Conservation (phyloP, 1,140 invertebrate species). For the Trichonephila clavipes region DNA sequence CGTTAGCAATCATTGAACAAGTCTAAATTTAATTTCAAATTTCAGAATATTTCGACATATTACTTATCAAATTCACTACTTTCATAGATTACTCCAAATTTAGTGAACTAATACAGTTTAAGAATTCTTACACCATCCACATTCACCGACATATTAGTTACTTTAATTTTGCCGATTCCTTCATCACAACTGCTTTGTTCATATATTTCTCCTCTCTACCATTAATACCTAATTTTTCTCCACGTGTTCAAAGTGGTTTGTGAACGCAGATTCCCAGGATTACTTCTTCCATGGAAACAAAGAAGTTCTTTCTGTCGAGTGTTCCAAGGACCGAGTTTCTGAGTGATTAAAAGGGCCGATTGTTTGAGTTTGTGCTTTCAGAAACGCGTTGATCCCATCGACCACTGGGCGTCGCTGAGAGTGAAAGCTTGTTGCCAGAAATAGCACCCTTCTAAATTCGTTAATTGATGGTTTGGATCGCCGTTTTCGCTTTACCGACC, state of each 20-base stretch:
- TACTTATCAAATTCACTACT: too few relatives aligned
- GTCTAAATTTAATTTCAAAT: too few relatives aligned
- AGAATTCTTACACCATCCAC: too few relatives aligned
- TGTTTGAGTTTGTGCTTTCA: slow-evolving; percentile 30
- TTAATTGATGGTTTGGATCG: slow-evolving; percentile 30
- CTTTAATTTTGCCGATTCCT: neutral
- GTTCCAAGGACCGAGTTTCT: neutral
- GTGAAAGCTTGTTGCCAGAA: slow-evolving; percentile 42
- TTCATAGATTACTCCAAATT: too few relatives aligned
- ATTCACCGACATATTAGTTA: too few relatives aligned
- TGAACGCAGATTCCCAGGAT: neutral
- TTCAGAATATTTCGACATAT: too few relatives aligned
- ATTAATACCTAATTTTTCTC: neutral
- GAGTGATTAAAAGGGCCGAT: slow-evolving; percentile 19
- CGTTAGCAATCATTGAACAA: too few relatives aligned
- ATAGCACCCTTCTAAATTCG: slow-evolving; percentile 48
- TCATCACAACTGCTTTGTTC: neutral
- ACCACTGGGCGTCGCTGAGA: slow-evolving; percentile 36
- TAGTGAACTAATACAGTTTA: too few relatives aligned
- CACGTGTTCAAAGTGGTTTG: neutral
- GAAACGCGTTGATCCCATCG: slow-evolving; percentile 35
- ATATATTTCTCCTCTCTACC: neutral
- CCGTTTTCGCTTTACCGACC: neutral
- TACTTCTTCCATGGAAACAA: neutral
- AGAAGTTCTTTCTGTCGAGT: slow-evolving; percentile 17